A percentile compares a stretch with the other conserved stretches of the same genome.
These are phyloP conservation scores for Miniopterus natalensis DNA, from an alignment of 2,113 vertebrate genomes.

Conservation along the genomic window DNA sequence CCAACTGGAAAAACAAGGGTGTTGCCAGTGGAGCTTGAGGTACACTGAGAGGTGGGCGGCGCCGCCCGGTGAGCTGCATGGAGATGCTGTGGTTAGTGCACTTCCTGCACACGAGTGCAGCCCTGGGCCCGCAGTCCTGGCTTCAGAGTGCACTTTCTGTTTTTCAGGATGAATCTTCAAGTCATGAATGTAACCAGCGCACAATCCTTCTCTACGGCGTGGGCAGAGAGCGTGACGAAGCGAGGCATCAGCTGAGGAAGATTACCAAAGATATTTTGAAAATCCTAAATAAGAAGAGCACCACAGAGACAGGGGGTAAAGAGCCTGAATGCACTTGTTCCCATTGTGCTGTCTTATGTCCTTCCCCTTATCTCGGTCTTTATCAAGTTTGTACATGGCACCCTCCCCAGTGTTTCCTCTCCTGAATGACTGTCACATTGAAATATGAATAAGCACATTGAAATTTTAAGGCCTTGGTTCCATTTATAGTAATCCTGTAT, in stretches of 20 bases:
- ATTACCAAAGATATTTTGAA: slow-evolving; percentile 89
- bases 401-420: slow-evolving; percentile 60
- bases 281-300: slow-evolving; percentile 88
- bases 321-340: background rate
- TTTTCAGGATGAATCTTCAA: slow-evolving; percentile 88
- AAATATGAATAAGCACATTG: slow-evolving; percentile 77
- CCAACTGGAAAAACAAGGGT: slow-evolving; percentile 65
- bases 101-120: background rate
- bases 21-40: slow-evolving; percentile 35
- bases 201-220: slow-evolving; percentile 88
- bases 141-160: slow-evolving; percentile 57
- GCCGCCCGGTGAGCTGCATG: background rate
- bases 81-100: slow-evolving; percentile 31
- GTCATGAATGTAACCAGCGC: slow-evolving; percentile 88
- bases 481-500: slow-evolving; percentile 16
- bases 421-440: slow-evolving; percentile 70
- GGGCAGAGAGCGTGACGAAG: slow-evolving; percentile 86
- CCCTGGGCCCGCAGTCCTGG: background rate
- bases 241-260: slow-evolving; percentile 88
- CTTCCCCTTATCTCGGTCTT: background rate
- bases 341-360: background rate
- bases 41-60: background rate
- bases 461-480: background rate
- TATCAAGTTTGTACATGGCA: background rate
- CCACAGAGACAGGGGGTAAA: slow-evolving; percentile 84